A percentile compares a stretch with the other conserved stretches of the same genome.
These are phyloP conservation scores for Homarus americanus DNA, from an alignment of 1,140 invertebrate species.

Conservation along the genomic window DNA sequence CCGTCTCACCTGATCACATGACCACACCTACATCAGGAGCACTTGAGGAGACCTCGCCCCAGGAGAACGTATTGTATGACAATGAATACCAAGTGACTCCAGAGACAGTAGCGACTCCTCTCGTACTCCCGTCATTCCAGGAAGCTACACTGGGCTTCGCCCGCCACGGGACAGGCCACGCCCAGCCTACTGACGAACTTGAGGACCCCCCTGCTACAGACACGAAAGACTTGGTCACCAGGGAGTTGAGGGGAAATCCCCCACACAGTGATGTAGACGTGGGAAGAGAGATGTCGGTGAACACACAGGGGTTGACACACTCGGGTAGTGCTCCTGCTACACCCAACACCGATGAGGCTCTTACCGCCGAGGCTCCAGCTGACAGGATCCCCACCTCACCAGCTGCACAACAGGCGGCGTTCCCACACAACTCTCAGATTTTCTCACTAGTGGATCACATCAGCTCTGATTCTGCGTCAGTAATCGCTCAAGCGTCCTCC, in stretches of 20 bases:
- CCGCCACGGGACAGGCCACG: background rate
- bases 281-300: too few relatives aligned
- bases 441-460: background rate
- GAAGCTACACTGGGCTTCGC: background rate
- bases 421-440: background rate
- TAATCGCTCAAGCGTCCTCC: background rate
- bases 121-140: background rate
- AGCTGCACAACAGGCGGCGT: background rate
- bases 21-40: background rate
- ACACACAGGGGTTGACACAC: background rate
- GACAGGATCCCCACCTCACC: background rate
- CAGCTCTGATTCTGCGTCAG: background rate
- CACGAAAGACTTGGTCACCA: too few relatives aligned
- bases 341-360: background rate
- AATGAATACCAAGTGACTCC: slow-evolving; percentile 64
- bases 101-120: slow-evolving; percentile 21
- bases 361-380: background rate
- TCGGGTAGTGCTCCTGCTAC: too few relatives aligned
- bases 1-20: background rate
- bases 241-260: too few relatives aligned
- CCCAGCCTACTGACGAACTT: background rate
- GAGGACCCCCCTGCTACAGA: background rate
- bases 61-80: slow-evolving; percentile 10
- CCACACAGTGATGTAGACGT: too few relatives aligned
- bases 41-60: slow-evolving; percentile 24